Evolutionary conservation across 2,888 invertebrate genomes (phyloP).

Genomic region (Dryobota labecula): DNA sequence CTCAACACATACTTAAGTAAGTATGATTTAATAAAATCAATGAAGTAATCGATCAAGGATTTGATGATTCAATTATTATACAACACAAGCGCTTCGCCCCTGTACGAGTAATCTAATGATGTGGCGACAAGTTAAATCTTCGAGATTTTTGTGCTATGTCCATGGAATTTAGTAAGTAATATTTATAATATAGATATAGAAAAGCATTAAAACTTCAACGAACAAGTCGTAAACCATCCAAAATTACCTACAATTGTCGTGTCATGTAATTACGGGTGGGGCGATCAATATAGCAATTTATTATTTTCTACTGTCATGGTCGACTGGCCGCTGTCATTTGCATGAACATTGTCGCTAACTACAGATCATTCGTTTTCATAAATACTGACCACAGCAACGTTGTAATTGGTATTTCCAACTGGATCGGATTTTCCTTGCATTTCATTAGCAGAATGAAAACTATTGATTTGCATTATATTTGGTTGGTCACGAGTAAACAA

Average conservation of each 20-base stretch:
- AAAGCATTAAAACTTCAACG: conserved; percentile 10
- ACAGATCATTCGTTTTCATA: conserved; percentile 46
- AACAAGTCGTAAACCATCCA: conserved; percentile 8
- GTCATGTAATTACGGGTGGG: conserved; percentile 36
- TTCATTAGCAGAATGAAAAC: neutral
- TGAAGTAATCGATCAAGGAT: conserved; percentile 14
- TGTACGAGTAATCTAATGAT: neutral
- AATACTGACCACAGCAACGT: neutral
- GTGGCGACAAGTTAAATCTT: neutral
- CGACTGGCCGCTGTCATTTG: conserved; percentile 50
- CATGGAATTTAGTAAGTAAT: no score
- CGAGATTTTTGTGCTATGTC: no score
- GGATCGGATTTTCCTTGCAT: conserved; percentile 8
- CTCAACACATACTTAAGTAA: neutral
- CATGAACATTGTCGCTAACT: conserved; percentile 48
- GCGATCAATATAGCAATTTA: conserved; percentile 51
- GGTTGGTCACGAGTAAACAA: no score
- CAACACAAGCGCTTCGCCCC: neutral
- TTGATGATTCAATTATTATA: conserved; percentile 13
- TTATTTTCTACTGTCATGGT: conserved; percentile 60
- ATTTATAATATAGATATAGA: no score
- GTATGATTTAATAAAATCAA: conserved; percentile 8
- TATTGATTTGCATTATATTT: neutral
- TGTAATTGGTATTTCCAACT: conserved; percentile 18
- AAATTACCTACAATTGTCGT: conserved; percentile 35